Evolutionary conservation across 2,797 vertebrate genomes (phyloP).

Genomic region (Tenualosa thibaudeaui): DNA sequence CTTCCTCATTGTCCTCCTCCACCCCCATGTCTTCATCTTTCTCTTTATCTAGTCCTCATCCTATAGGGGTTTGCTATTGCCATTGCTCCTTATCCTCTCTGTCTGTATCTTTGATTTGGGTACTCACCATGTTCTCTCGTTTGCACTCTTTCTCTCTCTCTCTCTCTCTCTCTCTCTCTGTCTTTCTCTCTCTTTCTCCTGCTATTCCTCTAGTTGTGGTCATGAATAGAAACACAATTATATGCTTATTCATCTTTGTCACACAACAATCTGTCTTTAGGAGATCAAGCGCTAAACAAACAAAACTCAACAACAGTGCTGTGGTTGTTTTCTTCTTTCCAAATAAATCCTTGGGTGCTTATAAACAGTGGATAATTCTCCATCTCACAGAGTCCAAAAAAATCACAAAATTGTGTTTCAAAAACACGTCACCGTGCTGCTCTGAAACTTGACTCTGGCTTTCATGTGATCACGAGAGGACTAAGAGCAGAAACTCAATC

Average conservation of each 20-base stretch:
- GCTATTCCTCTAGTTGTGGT: constrained; percentile 35
- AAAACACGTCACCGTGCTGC: not conserved
- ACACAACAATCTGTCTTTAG: not conserved
- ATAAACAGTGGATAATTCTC: not conserved
- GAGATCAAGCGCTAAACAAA: not conserved
- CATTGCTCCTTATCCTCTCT: not conserved
- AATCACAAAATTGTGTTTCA: not conserved
- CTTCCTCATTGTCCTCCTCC: not conserved
- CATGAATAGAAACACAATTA: constrained; percentile 41
- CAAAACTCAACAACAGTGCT: not conserved
- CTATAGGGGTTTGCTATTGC: not conserved
- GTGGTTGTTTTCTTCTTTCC: not conserved
- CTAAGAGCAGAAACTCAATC: constrained; percentile 21
- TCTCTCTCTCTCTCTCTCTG: too few species aligned
- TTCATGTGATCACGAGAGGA: not conserved
- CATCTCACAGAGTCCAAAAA: not conserved
- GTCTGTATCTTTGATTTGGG: not conserved
- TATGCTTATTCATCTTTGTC: constrained; percentile 29
- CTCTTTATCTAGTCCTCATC: not conserved
- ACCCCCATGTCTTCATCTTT: not conserved
- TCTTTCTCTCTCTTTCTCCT: not conserved
- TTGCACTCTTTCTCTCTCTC: not conserved
- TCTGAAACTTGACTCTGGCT: not conserved
- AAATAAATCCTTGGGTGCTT: too few species aligned
- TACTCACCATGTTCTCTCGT: not conserved